Base-by-base conservation (phyloP, 2,888 invertebrate species). In the Anthrax anthrax region DNA sequence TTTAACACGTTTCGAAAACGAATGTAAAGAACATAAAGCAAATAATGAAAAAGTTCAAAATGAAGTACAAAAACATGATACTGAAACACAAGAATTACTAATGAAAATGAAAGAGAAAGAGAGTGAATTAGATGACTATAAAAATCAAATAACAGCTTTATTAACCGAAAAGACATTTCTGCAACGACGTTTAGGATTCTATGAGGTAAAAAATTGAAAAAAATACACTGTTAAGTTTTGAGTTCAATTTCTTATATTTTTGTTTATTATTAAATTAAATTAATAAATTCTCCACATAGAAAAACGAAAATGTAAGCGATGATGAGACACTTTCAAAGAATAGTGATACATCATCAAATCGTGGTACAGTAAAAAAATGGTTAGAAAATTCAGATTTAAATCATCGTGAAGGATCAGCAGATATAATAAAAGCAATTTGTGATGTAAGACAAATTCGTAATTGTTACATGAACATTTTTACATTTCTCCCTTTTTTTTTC, bases 301-400 rank as follows among this genome's bases (percentile, higher is more conserved):
- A 43, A 44, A 44, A 47, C 27, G 37, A 27, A 34, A 32, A 44
- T 17, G 17, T 29, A 38, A 42, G 32, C 39, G 49, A 51, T 34
- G 44, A 44, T 29, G 47, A 47, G 3, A 41, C 43, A 13, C 39
- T 46, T 36, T 43, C 43, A 10, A 47, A 42, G 19, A 38, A 36
- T n/a, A 34, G 32, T 16, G 44, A 43, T 34, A 14, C 39, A 27
- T 39, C 47, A 29, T 32, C 29, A 36, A 44, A 27, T 44, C 44
- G 39, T 10, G 42, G 36, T 32, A 60, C 61, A 39, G 57, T 66
- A 18, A 56, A 62, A 53, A 64, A 65, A 39, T 63, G 59, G 65
- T 53, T 68, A 4, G 57, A 62, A 42, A 65, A 68, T 51, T 68
- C 68, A 9, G 65, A 68, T 56, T 56, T 68, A 40, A 64, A 59